Evolutionary conservation across 1,140 invertebrate species (phyloP).

Genomic region (Heliconius eleuchia): DNA sequence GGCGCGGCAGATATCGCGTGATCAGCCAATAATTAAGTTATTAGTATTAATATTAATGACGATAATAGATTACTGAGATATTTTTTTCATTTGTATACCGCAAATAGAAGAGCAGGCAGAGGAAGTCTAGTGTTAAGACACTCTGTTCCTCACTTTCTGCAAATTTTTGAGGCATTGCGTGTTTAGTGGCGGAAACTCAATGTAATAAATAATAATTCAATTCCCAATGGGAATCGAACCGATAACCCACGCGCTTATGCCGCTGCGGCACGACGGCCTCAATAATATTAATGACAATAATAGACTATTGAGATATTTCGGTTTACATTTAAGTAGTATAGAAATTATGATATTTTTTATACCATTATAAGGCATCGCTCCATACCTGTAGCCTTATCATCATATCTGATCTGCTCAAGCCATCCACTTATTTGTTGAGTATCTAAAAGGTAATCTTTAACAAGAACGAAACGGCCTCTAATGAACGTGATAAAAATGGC

Average conservation of each 20-base stretch:
- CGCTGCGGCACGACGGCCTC: no score
- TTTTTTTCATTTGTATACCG: not conserved
- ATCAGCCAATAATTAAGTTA: not conserved
- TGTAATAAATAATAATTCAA: no score
- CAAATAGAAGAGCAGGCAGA: no score
- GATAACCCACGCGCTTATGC: no score
- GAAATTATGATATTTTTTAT: not conserved
- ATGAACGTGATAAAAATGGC: conserved; percentile 1
- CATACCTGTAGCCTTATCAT: not conserved
- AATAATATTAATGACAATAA: no score
- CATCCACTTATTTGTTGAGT: not conserved
- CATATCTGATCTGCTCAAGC: not conserved
- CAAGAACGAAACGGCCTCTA: not conserved
- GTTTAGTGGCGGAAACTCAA: no score
- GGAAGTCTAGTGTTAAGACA: no score
- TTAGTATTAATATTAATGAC: not conserved
- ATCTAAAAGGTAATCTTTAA: conserved; percentile 1
- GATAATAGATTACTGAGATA: not conserved
- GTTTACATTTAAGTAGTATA: no score
- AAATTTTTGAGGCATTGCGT: no score
- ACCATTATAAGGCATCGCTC: not conserved
- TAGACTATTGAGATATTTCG: no score
- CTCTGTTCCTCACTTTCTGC: no score
- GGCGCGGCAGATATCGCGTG: conserved; percentile 37
- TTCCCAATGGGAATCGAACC: no score